Conservation (phyloP, 2,888 invertebrate genomes). For the Ennomos quercinarius region DNA sequence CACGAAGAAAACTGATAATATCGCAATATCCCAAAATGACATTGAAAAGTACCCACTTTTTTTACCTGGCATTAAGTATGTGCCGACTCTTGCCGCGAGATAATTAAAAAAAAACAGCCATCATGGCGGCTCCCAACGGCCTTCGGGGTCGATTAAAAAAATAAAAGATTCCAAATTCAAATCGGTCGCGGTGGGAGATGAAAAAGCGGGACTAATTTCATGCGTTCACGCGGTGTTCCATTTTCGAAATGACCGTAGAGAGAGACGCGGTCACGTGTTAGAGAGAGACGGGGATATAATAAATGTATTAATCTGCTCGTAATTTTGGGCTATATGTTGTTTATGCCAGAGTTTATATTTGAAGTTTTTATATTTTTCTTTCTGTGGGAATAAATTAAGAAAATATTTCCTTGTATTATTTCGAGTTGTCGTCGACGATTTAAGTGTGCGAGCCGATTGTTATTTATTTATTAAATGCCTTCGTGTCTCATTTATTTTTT, state of each 20-base stretch:
- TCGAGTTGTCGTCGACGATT: conserved; percentile 30
- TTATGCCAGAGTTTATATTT: conserved; percentile 50
- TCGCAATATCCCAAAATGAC: conserved; percentile 37
- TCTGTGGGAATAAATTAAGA: conserved; percentile 19
- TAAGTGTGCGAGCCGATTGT: conserved; percentile 18
- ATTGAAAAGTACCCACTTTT: conserved; percentile 33
- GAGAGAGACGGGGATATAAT: conserved; percentile 58
- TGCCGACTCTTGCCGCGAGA: conserved; percentile 36
- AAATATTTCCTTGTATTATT: conserved; percentile 26
- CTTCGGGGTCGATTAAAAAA: conserved; percentile 50
- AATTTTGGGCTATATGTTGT: conserved; percentile 78
- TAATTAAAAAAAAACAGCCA: conserved; percentile 73
- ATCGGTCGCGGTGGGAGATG: conserved; percentile 73
- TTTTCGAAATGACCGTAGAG: conserved; percentile 71
- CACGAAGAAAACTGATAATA: conserved; percentile 33
- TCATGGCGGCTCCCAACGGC: conserved; percentile 74
- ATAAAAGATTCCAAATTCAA: conserved; percentile 67
- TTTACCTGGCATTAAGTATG: conserved; percentile 30
- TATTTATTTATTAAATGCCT: conserved; percentile 15
- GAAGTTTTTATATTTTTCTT: conserved; percentile 25
- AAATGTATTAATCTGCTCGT: conserved; percentile 82
- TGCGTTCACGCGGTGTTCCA: conserved; percentile 76
- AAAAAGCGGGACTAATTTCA: conserved; percentile 82
- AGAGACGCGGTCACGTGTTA: conserved; percentile 46
- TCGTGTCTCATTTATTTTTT: too few relatives aligned